These are phyloP conservation scores for Propithecus deckenii DNA, from an alignment of 2,797 vertebrate species.

Conservation along the genomic window DNA sequence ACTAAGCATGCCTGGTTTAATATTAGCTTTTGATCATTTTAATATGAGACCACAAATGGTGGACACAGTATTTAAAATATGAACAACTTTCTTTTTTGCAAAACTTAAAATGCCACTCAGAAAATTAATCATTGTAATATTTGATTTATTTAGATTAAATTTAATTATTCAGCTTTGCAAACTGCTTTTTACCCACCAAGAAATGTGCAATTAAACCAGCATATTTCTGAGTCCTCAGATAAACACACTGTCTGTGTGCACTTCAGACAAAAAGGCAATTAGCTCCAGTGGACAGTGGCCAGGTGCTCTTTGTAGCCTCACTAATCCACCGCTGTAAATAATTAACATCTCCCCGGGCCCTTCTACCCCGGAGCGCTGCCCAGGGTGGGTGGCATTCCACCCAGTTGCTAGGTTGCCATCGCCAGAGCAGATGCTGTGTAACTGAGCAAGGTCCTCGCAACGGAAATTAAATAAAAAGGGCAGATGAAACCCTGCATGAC, in stretches of 20 bases:
- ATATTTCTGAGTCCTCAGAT: background rate
- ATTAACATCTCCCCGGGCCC: slow-evolving; percentile 69
- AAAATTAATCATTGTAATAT: slow-evolving; percentile 23
- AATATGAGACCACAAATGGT: background rate
- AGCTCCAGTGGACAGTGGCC: background rate
- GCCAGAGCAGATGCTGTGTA: slow-evolving; percentile 73
- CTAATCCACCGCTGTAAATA: slow-evolving; percentile 71
- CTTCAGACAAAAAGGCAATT: slow-evolving; percentile 45
- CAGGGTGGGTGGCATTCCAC: slow-evolving; percentile 66
- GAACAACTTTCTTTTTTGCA: background rate
- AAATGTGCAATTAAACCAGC: slow-evolving; percentile 39
- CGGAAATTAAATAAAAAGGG: slow-evolving; percentile 79
- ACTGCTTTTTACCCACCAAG: slow-evolving; percentile 23
- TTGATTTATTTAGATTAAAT: slow-evolving; percentile 41
- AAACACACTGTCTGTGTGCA: background rate
- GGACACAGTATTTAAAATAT: background rate
- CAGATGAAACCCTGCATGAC: slow-evolving; percentile 77
- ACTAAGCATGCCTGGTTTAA: background rate
- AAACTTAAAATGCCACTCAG: slow-evolving; percentile 13
- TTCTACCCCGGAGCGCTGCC: background rate
- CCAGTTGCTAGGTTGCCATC: slow-evolving; percentile 81
- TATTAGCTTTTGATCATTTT: slow-evolving; percentile 26
- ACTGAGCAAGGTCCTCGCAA: slow-evolving; percentile 65
- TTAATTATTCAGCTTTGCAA: slow-evolving; percentile 36
- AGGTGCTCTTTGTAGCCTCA: background rate